A percentile compares a stretch with the other conserved stretches of the same genome.
Conservation (phyloP, 2,888 invertebrate genomes). For the Metellina segmentata region DNA sequence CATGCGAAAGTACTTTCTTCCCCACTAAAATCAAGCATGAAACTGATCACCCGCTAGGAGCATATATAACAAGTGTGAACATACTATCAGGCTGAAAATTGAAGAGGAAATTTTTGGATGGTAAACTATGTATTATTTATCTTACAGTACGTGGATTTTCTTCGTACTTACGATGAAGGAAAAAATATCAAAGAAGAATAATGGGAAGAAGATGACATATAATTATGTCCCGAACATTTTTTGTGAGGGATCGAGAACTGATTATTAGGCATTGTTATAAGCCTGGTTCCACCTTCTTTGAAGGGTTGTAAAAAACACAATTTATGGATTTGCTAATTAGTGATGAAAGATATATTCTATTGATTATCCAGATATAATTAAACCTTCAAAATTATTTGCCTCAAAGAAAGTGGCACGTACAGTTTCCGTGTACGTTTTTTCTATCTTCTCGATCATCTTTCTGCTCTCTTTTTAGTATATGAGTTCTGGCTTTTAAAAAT, state of each 20-base stretch:
- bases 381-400: conserved; percentile 65
- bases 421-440: conserved; percentile 38
- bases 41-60: conserved; percentile 62
- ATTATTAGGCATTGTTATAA: conserved; percentile 73
- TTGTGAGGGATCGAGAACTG: conserved; percentile 42
- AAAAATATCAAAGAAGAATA: conserved; percentile 66
- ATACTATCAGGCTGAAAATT: conserved; percentile 53
- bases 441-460: neutral
- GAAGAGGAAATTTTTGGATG: conserved; percentile 63
- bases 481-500: conserved; percentile 37
- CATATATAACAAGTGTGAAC: conserved; percentile 71
- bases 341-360: conserved; percentile 72
- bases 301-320: conserved; percentile 53
- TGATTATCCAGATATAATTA: conserved; percentile 70
- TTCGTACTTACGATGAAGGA: conserved; percentile 34
- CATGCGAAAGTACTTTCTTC: conserved; percentile 53
- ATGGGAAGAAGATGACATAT: conserved; percentile 67
- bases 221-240: conserved; percentile 67
- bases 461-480: conserved; percentile 18
- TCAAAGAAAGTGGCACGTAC: conserved; percentile 49
- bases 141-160: conserved; percentile 59
- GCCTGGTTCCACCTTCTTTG: conserved; percentile 49
- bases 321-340: conserved; percentile 72
- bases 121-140: conserved; percentile 70
- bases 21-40: conserved; percentile 39